phyloP scores from a whole-genome alignment of 2,888 invertebrate genomes.

The Drosophila greeni region DNA sequence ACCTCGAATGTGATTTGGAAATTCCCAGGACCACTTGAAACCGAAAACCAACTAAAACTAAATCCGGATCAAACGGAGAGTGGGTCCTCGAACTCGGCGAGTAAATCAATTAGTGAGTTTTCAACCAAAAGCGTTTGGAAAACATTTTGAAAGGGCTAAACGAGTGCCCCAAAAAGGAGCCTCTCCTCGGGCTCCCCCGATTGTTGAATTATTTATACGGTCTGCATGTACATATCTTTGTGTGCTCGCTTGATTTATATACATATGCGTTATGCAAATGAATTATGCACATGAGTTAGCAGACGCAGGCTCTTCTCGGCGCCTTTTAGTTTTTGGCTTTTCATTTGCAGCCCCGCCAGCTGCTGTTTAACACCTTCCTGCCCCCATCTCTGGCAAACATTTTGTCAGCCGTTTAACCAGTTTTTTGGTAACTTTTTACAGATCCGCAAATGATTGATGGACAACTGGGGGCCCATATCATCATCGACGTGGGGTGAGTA shows the following conservation, averaged over 20 bases:
- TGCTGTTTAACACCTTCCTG: slow-evolving; percentile 24
- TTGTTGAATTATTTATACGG: slow-evolving; percentile 66
- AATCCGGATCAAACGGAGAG: slow-evolving; percentile 13
- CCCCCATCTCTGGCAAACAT: not conserved
- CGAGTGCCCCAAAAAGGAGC: slow-evolving; percentile 10
- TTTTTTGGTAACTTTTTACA: slow-evolving; percentile 12
- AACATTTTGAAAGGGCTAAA: slow-evolving; percentile 29
- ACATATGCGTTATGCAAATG: slow-evolving; percentile 60
- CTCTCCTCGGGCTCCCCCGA: slow-evolving; percentile 31
- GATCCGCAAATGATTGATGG: slow-evolving; percentile 64
- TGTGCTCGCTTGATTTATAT: slow-evolving; percentile 33
- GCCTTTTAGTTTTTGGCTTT: slow-evolving; percentile 38
- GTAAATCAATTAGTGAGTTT: slow-evolving; percentile 49
- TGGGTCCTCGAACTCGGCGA: slow-evolving; percentile 15
- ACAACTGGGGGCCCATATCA: slow-evolving; percentile 40
- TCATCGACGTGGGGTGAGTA: slow-evolving; percentile 52
- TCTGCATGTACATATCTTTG: slow-evolving; percentile 38
- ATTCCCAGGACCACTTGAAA: slow-evolving; percentile 12
- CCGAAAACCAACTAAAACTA: slow-evolving; percentile 21
- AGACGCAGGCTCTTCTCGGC: slow-evolving; percentile 27
- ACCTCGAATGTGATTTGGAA: slow-evolving; percentile 28
- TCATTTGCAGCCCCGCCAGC: slow-evolving; percentile 55
- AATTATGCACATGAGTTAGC: slow-evolving; percentile 63
- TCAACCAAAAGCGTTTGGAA: slow-evolving; percentile 26
- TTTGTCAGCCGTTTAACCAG: slow-evolving; percentile 51